phyloP scores from a whole-genome alignment of 2,888 invertebrate species.

The Pseudolycoriella hygida region DNA sequence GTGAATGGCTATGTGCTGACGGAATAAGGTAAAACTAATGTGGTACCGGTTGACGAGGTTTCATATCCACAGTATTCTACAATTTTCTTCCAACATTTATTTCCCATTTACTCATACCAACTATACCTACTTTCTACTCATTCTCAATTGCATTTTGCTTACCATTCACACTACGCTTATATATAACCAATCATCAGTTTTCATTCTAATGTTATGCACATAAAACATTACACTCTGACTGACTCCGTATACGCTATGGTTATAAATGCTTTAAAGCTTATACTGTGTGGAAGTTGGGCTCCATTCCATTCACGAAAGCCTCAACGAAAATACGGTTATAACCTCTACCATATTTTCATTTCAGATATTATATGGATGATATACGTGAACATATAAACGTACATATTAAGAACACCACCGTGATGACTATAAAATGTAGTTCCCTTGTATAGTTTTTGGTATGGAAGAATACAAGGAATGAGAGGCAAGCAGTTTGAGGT shows the following conservation, averaged over 20 bases:
- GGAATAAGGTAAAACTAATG: background rate
- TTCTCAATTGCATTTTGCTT: background rate
- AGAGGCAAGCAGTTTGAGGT: background rate
- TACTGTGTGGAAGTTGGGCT: too few species aligned
- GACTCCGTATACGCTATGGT: too few species aligned
- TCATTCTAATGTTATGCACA: too few species aligned
- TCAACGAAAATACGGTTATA: too few species aligned
- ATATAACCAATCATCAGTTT: background rate
- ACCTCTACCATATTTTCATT: background rate
- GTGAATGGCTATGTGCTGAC: too few species aligned
- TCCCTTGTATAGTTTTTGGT: background rate
- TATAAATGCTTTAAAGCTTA: too few species aligned
- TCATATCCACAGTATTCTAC: background rate
- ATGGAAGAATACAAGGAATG: background rate
- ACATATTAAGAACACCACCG: background rate
- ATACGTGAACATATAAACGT: background rate
- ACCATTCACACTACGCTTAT: background rate
- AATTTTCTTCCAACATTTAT: too few species aligned
- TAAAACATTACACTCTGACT: too few species aligned
- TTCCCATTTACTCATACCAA: background rate
- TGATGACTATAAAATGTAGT: conserved; percentile 1
- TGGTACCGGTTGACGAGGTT: background rate
- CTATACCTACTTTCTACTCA: background rate
- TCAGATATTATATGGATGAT: too few species aligned
- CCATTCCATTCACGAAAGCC: too few species aligned